These are phyloP conservation scores for Stenodera caucasica DNA, from an alignment of 2,888 invertebrate species.

Conservation along the genomic window DNA sequence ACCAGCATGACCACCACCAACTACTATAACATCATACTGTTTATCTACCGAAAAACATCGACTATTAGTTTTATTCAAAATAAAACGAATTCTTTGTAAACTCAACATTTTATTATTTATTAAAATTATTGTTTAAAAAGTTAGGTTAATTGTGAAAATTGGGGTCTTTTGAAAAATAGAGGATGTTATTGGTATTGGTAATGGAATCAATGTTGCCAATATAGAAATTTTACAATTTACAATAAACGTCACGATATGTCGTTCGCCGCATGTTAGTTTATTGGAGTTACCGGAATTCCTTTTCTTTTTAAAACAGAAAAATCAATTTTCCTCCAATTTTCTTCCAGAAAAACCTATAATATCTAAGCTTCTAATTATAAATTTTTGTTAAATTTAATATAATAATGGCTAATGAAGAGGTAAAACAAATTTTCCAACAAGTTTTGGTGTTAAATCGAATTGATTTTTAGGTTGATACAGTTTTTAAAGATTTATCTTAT, in stretches of 20 bases:
- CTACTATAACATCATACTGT: conserved; percentile 73
- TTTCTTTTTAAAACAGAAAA: neutral
- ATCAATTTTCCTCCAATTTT: neutral
- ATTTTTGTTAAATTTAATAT: neutral
- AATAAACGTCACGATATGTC: neutral
- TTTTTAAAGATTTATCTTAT: conserved; percentile 72
- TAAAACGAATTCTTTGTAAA: neutral
- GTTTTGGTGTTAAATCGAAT: conserved; percentile 33
- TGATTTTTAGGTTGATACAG: conserved; percentile 64
- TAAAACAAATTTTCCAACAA: conserved; percentile 60
- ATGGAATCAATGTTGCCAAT: neutral
- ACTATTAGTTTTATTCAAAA: neutral
- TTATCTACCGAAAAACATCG: conserved; percentile 10
- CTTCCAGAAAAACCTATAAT: neutral
- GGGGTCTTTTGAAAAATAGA: too few species aligned
- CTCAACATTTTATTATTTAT: neutral
- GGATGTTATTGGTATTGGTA: neutral
- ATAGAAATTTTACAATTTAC: neutral
- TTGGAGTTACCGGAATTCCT: neutral
- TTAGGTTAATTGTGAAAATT: neutral
- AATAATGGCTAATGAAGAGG: conserved; percentile 72
- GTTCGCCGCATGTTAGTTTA: neutral
- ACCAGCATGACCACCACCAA: conserved; percentile 92
- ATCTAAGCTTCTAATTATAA: too few species aligned
- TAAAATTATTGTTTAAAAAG: neutral